Conservation (phyloP, 2,797 vertebrate genomes). For the Lagorchestes hirsutus region DNA sequence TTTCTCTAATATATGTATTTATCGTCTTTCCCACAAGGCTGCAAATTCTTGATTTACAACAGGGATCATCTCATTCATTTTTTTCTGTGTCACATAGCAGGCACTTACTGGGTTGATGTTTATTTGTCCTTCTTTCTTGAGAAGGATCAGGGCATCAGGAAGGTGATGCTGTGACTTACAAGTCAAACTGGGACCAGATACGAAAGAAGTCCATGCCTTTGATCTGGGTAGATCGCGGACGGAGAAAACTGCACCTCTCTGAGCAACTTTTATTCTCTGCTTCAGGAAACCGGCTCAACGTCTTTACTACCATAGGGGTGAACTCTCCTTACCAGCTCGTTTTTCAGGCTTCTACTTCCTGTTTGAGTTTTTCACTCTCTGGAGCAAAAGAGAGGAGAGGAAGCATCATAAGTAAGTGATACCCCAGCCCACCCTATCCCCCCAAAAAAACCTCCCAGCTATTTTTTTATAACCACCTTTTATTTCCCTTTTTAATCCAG, state of each 20-base stretch:
- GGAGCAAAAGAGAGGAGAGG: slow-evolving; percentile 43
- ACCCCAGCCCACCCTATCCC: background rate
- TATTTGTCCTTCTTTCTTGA: too few relatives aligned
- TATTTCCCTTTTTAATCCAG: background rate
- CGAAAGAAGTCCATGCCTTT: background rate
- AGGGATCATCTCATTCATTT: background rate
- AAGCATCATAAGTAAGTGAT: slow-evolving; percentile 14
- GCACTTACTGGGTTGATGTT: background rate
- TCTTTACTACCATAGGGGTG: slow-evolving; percentile 46
- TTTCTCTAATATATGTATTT: background rate
- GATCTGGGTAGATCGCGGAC: background rate
- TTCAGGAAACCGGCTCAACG: background rate
- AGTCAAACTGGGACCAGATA: too few relatives aligned
- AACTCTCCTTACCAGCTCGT: slow-evolving; percentile 77
- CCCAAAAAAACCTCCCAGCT: background rate
- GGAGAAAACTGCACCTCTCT: background rate
- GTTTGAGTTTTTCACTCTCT: slow-evolving; percentile 80
- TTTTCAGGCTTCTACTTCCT: slow-evolving; percentile 72
- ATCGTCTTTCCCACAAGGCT: background rate
- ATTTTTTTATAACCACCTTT: background rate
- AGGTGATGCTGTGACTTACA: too few relatives aligned
- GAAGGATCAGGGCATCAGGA: too few relatives aligned
- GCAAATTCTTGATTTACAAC: background rate
- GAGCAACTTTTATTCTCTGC: background rate
- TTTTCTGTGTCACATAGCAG: background rate